Evolutionary conservation across 2,888 invertebrate species (phyloP).

Genomic region (Calephelis perditalis): DNA sequence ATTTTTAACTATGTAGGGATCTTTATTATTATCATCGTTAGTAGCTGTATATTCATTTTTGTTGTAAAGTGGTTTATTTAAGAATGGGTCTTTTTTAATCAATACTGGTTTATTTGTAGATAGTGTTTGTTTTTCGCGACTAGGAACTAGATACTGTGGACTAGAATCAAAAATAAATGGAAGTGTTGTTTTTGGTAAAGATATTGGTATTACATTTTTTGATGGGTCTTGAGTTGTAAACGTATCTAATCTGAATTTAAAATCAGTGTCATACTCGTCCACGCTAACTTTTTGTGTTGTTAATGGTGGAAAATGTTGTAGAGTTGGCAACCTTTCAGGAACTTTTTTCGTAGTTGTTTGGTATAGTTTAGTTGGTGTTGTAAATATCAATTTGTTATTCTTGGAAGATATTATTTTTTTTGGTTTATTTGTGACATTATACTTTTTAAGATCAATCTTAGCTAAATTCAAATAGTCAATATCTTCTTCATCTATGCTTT

Average conservation of each 20-base stretch:
- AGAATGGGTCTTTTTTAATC: background rate
- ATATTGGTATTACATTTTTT: slow-evolving; percentile 28
- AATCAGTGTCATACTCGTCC: slow-evolving; percentile 43
- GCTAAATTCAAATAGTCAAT: slow-evolving; percentile 52
- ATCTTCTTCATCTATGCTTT: slow-evolving; percentile 52
- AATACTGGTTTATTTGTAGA: background rate
- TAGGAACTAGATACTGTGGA: background rate
- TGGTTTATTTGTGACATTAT: slow-evolving; percentile 30
- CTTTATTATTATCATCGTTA: slow-evolving; percentile 43
- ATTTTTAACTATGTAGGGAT: slow-evolving; percentile 55
- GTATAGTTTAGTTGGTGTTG: slow-evolving; percentile 29
- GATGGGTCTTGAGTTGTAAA: slow-evolving; percentile 35
- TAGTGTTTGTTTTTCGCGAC: background rate
- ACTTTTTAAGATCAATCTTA: slow-evolving; percentile 59
- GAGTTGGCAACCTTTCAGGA: slow-evolving; percentile 50
- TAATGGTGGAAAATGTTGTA: slow-evolving; percentile 64
- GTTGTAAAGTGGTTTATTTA: background rate
- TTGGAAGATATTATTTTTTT: slow-evolving; percentile 19
- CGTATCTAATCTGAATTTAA: slow-evolving; percentile 44
- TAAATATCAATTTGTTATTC: slow-evolving; percentile 23
- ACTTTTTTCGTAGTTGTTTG: slow-evolving; percentile 28
- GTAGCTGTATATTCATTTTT: slow-evolving; percentile 30
- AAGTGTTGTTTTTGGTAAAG: slow-evolving; percentile 28
- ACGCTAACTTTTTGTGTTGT: slow-evolving; percentile 38
- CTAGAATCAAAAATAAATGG: slow-evolving; percentile 2